Evolutionary conservation across 2,888 invertebrate genomes (phyloP).

Genomic region (Meteorus cinctellus): DNA sequence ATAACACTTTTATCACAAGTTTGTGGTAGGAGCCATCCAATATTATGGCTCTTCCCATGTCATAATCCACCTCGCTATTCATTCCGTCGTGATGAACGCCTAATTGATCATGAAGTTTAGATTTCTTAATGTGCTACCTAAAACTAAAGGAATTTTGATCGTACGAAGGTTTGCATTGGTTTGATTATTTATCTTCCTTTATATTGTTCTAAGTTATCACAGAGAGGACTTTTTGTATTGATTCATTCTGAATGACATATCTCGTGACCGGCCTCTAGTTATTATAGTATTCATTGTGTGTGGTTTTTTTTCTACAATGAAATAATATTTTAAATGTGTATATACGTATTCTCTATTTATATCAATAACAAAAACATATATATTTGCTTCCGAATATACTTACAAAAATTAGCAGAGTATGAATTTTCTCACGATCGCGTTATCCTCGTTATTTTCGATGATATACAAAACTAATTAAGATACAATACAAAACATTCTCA

Average conservation of each 20-base stretch:
- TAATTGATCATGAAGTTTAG: conserved; percentile 69
- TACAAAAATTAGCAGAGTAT: conserved; percentile 21
- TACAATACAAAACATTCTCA: conserved; percentile 29
- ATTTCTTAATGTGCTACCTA: conserved; percentile 23
- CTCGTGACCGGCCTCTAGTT: conserved; percentile 42
- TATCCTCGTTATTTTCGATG: background rate
- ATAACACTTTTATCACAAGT: conserved; percentile 84
- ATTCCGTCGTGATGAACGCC: conserved; percentile 67
- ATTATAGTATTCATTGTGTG: conserved; percentile 30
- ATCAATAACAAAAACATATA: conserved; percentile 31
- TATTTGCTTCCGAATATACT: conserved; percentile 46
- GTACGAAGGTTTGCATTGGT: background rate
- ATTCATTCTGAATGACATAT: conserved; percentile 48
- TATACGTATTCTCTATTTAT: conserved; percentile 41
- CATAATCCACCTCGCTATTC: conserved; percentile 69
- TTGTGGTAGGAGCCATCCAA: conserved; percentile 84
- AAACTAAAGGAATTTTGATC: conserved; percentile 1
- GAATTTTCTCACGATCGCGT: conserved; percentile 25
- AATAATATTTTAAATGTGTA: conserved; percentile 34
- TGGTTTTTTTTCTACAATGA: background rate
- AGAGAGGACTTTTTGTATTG: background rate
- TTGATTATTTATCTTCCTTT: conserved; percentile 15
- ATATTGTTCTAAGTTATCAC: conserved; percentile 14
- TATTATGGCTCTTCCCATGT: conserved; percentile 84
- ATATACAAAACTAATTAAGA: conserved; percentile 18